A percentile compares a stretch with the other conserved stretches of the same genome.
Evolutionary conservation across 2,797 vertebrate species (phyloP).

Genomic region (Pelochelys cantorii): DNA sequence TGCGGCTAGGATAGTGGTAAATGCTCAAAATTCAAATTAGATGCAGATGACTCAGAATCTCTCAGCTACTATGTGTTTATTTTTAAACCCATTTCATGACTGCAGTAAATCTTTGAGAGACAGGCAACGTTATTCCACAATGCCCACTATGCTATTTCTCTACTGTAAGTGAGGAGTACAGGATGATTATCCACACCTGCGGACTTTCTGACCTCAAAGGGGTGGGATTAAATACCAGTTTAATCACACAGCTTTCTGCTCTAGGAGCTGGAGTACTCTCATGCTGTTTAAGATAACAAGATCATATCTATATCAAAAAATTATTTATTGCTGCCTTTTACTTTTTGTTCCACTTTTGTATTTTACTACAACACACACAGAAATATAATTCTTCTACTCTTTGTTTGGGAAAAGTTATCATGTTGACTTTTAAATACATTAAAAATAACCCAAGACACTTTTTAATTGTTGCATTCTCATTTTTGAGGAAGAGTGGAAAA

Average conservation of each 20-base stretch:
- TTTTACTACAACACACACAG: background rate
- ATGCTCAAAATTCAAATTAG: slow-evolving; percentile 74
- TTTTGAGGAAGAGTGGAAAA: background rate
- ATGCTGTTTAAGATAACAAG: slow-evolving; percentile 8
- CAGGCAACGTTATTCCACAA: slow-evolving; percentile 46
- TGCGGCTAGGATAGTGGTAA: slow-evolving; percentile 69
- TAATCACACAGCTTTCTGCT: background rate
- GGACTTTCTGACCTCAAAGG: slow-evolving; percentile 2
- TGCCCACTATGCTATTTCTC: slow-evolving; percentile 21
- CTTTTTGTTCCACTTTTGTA: background rate
- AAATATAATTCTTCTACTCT: background rate
- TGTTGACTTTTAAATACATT: background rate
- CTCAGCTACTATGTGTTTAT: slow-evolving; percentile 73
- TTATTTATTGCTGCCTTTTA: background rate
- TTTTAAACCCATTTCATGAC: slow-evolving; percentile 73
- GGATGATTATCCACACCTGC: slow-evolving; percentile 21
- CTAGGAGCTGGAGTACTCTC: background rate
- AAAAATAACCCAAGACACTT: background rate
- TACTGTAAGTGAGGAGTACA: background rate
- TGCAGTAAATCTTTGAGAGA: slow-evolving; percentile 68
- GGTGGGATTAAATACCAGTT: background rate
- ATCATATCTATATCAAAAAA: background rate
- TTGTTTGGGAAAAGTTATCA: background rate
- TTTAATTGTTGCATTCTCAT: background rate
- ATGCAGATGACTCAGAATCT: slow-evolving; percentile 81